These are phyloP conservation scores for Saccostrea echinata DNA, from an alignment of 1,140 invertebrate species.

Conservation along the genomic window DNA sequence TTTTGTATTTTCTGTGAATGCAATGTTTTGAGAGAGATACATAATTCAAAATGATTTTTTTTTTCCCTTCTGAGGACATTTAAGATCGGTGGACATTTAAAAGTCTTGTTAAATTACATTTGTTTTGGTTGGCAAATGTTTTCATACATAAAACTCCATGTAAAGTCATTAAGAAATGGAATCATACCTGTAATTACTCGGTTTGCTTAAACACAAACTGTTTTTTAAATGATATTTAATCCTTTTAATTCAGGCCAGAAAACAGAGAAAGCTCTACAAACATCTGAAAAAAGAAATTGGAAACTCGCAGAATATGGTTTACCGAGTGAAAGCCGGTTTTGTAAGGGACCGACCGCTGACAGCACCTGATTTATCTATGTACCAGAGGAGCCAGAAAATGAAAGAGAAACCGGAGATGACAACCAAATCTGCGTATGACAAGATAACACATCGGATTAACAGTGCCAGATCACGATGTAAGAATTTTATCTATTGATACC, in stretches of 20 bases:
- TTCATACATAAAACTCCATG: not conserved
- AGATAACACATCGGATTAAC: constrained; percentile 45
- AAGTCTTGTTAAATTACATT: not conserved
- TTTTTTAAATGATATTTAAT: constrained; percentile 12
- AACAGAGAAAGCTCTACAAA: constrained; percentile 70
- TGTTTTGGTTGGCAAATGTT: not conserved
- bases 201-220: not conserved
- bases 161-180: not conserved
- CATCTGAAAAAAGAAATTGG: constrained; percentile 68
- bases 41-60: not conserved
- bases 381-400: not conserved
- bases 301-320: constrained; percentile 70
- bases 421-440: constrained; percentile 58
- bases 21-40: not conserved
- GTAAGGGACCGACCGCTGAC: constrained; percentile 71
- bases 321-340: constrained; percentile 70
- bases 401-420: constrained; percentile 39
- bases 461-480: constrained; percentile 25
- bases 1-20: not conserved
- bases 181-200: constrained; percentile 2
- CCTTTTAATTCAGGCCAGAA: constrained; percentile 61
- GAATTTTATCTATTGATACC: not conserved
- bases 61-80: too few species aligned
- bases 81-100: constrained; percentile 21
- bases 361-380: constrained; percentile 69